Conservation (phyloP, 2,888 invertebrate genomes). For the Cerastis rubricosa region DNA sequence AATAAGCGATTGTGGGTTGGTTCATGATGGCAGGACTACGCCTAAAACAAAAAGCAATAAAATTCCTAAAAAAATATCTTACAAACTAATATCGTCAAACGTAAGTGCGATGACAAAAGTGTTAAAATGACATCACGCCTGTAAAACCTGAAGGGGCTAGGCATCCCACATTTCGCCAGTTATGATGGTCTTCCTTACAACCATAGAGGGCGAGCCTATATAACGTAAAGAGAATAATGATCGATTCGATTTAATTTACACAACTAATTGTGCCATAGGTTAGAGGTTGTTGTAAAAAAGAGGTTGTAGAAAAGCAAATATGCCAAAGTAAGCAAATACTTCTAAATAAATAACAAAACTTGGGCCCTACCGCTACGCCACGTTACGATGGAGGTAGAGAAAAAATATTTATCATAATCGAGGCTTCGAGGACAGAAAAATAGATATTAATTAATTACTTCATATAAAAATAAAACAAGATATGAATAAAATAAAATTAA, state of each 20-base stretch:
- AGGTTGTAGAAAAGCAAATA: neutral
- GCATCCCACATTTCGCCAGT: neutral
- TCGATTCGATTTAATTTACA: neutral
- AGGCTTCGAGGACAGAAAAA: constrained; percentile 51
- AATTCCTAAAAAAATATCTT: neutral
- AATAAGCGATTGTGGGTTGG: neutral
- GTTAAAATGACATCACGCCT: neutral
- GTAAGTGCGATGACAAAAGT: neutral
- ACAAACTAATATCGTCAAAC: neutral
- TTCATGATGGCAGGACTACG: neutral
- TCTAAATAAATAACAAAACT: neutral
- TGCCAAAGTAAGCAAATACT: neutral
- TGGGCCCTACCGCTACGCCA: constrained; percentile 41
- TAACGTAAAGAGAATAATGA: neutral
- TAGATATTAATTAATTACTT: neutral
- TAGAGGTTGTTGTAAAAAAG: neutral
- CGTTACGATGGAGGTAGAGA: constrained; percentile 39
- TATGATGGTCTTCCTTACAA: neutral
- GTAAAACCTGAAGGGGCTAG: neutral
- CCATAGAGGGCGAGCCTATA: neutral
- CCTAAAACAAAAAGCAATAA: neutral
- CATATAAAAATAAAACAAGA: neutral
- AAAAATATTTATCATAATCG: neutral
- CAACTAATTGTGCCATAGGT: neutral
- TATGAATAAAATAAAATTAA: neutral